phyloP scores from a whole-genome alignment of 2,888 invertebrate species.

The Stomorhina lunata region DNA sequence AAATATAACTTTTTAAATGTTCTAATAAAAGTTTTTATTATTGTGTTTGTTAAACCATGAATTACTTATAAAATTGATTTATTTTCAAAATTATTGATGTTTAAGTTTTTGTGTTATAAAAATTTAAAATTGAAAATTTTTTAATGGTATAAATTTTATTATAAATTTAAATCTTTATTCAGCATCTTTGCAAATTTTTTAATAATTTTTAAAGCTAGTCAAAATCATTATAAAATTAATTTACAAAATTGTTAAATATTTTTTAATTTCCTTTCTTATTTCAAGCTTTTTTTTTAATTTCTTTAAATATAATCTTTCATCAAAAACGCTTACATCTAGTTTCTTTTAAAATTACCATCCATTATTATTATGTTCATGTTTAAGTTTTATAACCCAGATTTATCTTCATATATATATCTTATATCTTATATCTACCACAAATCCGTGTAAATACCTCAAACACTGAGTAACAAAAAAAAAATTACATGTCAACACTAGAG shows the following conservation, averaged over 20 bases:
- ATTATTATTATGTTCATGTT: neutral
- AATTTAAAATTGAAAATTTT: too few relatives aligned
- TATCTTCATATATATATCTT: conserved; percentile 5
- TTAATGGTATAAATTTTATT: too few relatives aligned
- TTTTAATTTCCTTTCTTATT: too few relatives aligned
- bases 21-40: neutral
- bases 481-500: conserved; percentile 54
- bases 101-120: neutral
- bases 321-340: neutral
- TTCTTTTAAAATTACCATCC: neutral
- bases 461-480: conserved; percentile 30
- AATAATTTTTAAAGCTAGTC: too few relatives aligned
- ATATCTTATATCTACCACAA: too few relatives aligned
- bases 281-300: too few relatives aligned
- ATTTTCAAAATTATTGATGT: neutral
- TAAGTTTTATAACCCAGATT: neutral
- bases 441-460: conserved; percentile 28
- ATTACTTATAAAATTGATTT: neutral
- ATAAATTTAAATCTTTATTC: too few relatives aligned
- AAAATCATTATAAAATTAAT: too few relatives aligned
- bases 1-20: conserved; percentile 24
- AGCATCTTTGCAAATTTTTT: too few relatives aligned
- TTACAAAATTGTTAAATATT: too few relatives aligned
- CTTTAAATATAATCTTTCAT: too few relatives aligned
- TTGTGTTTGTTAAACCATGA: neutral